phyloP scores from a whole-genome alignment of 2,113 vertebrate genomes.

The Willisornis vidua region DNA sequence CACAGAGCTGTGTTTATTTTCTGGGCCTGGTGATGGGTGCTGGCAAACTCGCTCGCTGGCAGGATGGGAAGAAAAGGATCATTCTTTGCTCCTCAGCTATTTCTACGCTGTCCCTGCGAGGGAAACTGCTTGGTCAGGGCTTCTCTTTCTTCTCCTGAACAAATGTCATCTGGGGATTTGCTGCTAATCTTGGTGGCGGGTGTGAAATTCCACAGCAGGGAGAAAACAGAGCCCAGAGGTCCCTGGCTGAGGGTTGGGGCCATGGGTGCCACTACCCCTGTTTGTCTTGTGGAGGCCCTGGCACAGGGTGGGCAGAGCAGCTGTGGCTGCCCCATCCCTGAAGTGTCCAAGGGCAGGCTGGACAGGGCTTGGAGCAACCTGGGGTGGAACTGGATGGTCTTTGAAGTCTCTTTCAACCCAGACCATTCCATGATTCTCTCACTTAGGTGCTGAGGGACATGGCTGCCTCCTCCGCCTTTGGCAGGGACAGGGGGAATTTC shows the following conservation, averaged over 20 bases:
- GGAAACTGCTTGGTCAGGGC: constrained; percentile 34
- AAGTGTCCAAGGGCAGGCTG: background rate
- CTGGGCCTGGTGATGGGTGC: constrained; percentile 50
- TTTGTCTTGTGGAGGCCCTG: background rate
- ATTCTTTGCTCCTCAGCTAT: constrained; percentile 50
- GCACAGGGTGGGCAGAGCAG: background rate
- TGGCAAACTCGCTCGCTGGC: background rate
- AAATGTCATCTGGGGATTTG: constrained; percentile 32
- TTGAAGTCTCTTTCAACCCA: background rate
- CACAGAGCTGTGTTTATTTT: constrained; percentile 22
- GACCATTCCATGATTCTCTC: background rate
- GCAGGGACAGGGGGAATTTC: background rate
- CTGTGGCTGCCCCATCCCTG: background rate
- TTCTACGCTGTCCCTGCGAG: constrained; percentile 7
- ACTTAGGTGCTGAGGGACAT: background rate
- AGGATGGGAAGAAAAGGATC: constrained; percentile 46
- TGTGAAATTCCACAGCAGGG: constrained; percentile 65
- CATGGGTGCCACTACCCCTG: background rate
- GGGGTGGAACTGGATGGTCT: rapidly evolving
- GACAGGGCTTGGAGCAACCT: rapidly evolving
- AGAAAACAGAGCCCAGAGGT: background rate
- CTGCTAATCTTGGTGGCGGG: constrained; percentile 30
- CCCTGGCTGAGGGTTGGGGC: background rate
- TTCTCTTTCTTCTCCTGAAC: constrained; percentile 44
- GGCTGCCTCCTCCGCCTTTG: background rate